Conservation (phyloP, 2,888 invertebrate genomes). For the Stenotaenia linearis region DNA sequence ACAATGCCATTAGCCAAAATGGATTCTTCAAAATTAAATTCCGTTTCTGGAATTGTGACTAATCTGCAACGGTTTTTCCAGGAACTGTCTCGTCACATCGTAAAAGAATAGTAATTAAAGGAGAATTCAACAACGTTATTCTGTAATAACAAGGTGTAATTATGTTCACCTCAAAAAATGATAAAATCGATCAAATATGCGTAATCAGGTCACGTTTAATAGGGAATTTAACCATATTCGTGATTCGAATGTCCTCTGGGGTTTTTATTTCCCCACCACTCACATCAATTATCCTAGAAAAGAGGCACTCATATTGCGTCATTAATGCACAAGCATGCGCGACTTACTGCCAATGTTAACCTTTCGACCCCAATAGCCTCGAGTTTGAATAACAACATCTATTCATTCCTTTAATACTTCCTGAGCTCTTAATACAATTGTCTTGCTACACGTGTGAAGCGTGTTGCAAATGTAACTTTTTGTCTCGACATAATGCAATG, state of each 20-base stretch:
- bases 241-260: neutral
- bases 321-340: neutral
- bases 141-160: too few species aligned
- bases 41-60: too few species aligned
- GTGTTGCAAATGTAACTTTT: too few species aligned
- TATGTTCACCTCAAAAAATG: neutral
- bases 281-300: neutral
- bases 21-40: too few species aligned
- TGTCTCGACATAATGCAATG: too few species aligned
- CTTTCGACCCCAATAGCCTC: neutral
- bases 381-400: neutral
- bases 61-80: too few species aligned
- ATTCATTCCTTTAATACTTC: neutral
- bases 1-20: too few species aligned
- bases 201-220: neutral
- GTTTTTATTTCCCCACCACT: neutral
- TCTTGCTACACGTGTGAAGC: neutral
- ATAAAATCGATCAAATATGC: neutral
- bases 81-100: neutral
- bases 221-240: neutral
- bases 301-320: neutral
- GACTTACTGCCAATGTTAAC: neutral
- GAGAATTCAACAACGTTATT: too few species aligned
- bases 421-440: neutral
- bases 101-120: too few species aligned